Evolutionary conservation across 2,888 invertebrate species (phyloP), one percentile per base, ranked within the genome.

Genomic region (Ophonus ardosiacus): DNA sequence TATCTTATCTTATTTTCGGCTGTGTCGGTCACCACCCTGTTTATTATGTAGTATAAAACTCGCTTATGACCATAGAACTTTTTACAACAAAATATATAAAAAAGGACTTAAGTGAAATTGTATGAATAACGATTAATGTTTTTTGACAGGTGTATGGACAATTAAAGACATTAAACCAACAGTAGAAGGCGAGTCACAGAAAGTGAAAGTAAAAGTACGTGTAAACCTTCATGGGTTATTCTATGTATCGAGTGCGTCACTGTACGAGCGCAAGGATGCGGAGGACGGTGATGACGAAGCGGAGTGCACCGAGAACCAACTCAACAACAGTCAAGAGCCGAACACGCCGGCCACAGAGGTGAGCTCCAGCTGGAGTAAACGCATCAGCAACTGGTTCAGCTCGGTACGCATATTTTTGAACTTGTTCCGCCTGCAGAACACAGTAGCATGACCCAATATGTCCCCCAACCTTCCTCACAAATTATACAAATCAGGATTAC

Each of bases 171-270:
- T 99, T 5, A 95, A 96, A 88, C 97, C 99, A 4, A 96, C 95
- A 38, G 91, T 96, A 0, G 97, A 97, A 86, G 98, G 98, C 40
- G 98, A 98, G 89, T 95, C 96, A n/a, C 96, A 97, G 87, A 99
- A 98, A 91, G 96, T 99, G 0, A 99, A 99, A 92, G 96, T 99
- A 4, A 99, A 99, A 93, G 97, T 98, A 6, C 94, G 98, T 88
- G 94, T 99, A 82, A 98, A 99, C 92, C 93, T 97, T 78, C 96
- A 99, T 91, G 99, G 99, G 79, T 95, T 99, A 86, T 95, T 99
- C 89, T 94, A 95, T 10, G 95, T 99, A 24, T 95, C 96, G 10
- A 96, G 96, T 81, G 99, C 99, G 4, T 95, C 96, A 0, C 92
- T 98, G 83, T 94, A 96, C 59, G 96, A 97, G 89, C 96, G 96